A percentile compares a stretch with the other conserved stretches of the same genome.
These are phyloP conservation scores for Lysandra coridon DNA, from an alignment of 2,888 invertebrate genomes.

Conservation along the genomic window DNA sequence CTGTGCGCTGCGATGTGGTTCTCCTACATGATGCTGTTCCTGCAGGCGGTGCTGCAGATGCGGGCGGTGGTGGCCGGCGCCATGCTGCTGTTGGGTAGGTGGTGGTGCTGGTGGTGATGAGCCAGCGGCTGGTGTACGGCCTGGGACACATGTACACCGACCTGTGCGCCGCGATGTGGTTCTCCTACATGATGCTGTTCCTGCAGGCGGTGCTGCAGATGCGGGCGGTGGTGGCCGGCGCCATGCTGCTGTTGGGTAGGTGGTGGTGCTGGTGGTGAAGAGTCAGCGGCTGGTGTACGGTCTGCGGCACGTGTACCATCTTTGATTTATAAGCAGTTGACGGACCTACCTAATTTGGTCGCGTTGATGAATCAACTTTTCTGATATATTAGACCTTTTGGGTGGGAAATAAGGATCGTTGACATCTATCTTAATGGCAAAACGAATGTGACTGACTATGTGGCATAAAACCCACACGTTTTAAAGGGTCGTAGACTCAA, in stretches of 20 bases:
- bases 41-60: slow-evolving; percentile 82
- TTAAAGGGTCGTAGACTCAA: too few relatives aligned
- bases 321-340: too few relatives aligned
- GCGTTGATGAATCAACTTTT: too few relatives aligned
- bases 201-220: slow-evolving; percentile 83
- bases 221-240: slow-evolving; percentile 79
- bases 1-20: slow-evolving; percentile 98
- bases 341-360: too few relatives aligned
- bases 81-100: slow-evolving; percentile 84
- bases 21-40: slow-evolving; percentile 93
- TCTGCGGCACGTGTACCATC: too few relatives aligned
- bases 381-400: too few relatives aligned
- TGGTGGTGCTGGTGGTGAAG: neutral
- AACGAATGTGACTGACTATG: too few relatives aligned
- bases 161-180: slow-evolving; percentile 97
- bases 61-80: slow-evolving; percentile 80
- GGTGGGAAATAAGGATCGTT: too few relatives aligned
- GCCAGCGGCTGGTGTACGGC: slow-evolving; percentile 77
- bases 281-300: too few relatives aligned
- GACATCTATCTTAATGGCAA: too few relatives aligned
- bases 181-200: slow-evolving; percentile 94
- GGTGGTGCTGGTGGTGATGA: neutral
- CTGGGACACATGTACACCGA: slow-evolving; percentile 96
- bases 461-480: too few relatives aligned
- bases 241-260: slow-evolving; percentile 85